These are phyloP conservation scores for Drosophila kurseongensis DNA, from an alignment of 1,140 invertebrate genomes.

Conservation along the genomic window DNA sequence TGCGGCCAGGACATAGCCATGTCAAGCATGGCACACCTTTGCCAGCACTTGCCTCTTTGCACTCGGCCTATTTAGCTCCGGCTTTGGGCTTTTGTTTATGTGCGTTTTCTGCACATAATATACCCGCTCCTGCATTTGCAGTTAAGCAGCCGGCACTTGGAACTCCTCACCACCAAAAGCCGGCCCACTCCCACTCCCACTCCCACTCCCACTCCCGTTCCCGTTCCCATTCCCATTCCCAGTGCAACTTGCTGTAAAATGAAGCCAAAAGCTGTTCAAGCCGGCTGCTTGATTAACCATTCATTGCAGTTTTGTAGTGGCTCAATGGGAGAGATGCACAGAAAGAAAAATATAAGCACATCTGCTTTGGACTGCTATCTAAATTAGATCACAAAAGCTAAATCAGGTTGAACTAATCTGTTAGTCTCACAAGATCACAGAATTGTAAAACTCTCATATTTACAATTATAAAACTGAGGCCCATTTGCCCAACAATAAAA, in stretches of 20 bases:
- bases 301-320: conserved; percentile 80
- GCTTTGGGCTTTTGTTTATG: conserved; percentile 62
- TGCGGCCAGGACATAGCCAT: conserved; percentile 34
- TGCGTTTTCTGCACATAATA: conserved; percentile 70
- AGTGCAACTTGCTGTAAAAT: conserved; percentile 70
- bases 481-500: too few species aligned
- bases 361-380: not conserved
- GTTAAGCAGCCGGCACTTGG: conserved; percentile 40
- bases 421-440: too few species aligned
- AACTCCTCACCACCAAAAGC: conserved; percentile 5
- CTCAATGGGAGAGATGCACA: conserved; percentile 55
- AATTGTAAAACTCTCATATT: too few species aligned
- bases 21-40: conserved; percentile 43
- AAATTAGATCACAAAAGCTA: too few species aligned
- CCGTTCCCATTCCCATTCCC: conserved; percentile 29
- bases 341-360: not conserved
- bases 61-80: conserved; percentile 69
- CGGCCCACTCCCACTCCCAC: not conserved
- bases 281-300: conserved; percentile 80
- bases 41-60: conserved; percentile 40
- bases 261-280: conserved; percentile 78
- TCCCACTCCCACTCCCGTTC: conserved; percentile 4
- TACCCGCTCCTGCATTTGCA: conserved; percentile 30
- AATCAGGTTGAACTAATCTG: too few species aligned
- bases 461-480: too few species aligned